Base-by-base conservation (phyloP, 1,140 invertebrate species). In the Gonatopus flavifemur region DNA sequence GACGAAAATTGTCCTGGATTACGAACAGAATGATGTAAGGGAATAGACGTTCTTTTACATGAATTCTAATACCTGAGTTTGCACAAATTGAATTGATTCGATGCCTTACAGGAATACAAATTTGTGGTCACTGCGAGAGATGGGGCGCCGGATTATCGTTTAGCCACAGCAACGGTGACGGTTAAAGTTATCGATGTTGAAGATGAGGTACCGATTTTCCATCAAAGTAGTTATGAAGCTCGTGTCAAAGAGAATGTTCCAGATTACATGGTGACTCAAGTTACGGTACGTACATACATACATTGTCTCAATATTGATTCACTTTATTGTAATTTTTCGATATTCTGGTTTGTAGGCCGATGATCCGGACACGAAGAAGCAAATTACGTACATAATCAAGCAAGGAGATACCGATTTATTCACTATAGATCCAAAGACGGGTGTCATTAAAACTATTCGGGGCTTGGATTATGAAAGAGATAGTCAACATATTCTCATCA, bases 121-220 rank as follows among this genome's bases (percentile, higher is more conserved):
- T 91, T 94, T 69, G 87, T 91, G 20, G 89, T 96, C 0, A 93
- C 90, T 3, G 94, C 93, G 2, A 89, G 87, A 67, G 94, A 96
- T 70, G 87, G 87, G 20, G 93, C 90, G 3, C 82, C 86, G 0
- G 91, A 95, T 78, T 85, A 87, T n/a, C 81, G 89, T 16, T 80
- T 94, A 39, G 89, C 91, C 0, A 94, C 91, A 0, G 90, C 92
- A 0, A 90, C 88, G 3, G 91, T 96, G 0, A 89, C 88, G 0
- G 86, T 98, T 1, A 76, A 83, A 51, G 83, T 87, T n/a, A 72
- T 84, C 19, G 94, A 98, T 70, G 74, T 88, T 1, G 86, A 90
- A 20, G 92, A 95, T 70, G 92, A 96, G 72, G 75, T 88, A 18
- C 94, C 94, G 0, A 78, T 87, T 7, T 96, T 96, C 69, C 82